phyloP scores from a whole-genome alignment of 2,797 vertebrate genomes.

The Enteromius fasciolatus region DNA sequence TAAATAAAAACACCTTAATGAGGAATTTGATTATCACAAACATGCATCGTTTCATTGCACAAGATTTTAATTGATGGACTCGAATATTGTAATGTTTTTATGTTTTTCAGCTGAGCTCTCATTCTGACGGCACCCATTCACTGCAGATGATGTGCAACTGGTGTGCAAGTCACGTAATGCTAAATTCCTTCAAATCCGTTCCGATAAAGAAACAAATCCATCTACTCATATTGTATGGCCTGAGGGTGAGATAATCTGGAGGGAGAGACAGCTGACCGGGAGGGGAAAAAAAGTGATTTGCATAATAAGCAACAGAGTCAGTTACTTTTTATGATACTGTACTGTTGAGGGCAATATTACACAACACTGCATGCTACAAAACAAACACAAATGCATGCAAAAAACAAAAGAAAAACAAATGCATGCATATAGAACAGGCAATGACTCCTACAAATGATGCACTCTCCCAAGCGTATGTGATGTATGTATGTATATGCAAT shows the following conservation, averaged over 20 bases:
- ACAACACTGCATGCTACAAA: neutral
- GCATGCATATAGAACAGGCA: conserved; percentile 41
- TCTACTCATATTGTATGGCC: neutral
- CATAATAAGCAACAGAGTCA: neutral
- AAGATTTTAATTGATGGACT: neutral
- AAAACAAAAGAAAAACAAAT: neutral
- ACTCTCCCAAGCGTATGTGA: conserved; percentile 1
- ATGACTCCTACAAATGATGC: neutral
- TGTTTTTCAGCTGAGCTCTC: neutral
- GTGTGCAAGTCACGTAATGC: neutral
- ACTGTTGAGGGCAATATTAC: neutral
- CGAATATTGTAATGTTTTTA: neutral
- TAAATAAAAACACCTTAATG: neutral
- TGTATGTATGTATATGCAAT: conserved; percentile 32
- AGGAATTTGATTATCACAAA: neutral
- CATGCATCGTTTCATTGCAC: neutral
- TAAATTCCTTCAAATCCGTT: neutral
- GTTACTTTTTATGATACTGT: neutral
- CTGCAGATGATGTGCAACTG: neutral
- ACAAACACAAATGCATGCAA: conserved; percentile 4
- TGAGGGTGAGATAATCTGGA: neutral
- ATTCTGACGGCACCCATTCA: neutral
- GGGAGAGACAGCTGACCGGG: neutral
- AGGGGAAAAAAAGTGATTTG: neutral
- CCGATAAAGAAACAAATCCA: neutral